Evolutionary conservation across 2,113 vertebrate genomes (phyloP).

Genomic region (Halcyon malimbica): DNA sequence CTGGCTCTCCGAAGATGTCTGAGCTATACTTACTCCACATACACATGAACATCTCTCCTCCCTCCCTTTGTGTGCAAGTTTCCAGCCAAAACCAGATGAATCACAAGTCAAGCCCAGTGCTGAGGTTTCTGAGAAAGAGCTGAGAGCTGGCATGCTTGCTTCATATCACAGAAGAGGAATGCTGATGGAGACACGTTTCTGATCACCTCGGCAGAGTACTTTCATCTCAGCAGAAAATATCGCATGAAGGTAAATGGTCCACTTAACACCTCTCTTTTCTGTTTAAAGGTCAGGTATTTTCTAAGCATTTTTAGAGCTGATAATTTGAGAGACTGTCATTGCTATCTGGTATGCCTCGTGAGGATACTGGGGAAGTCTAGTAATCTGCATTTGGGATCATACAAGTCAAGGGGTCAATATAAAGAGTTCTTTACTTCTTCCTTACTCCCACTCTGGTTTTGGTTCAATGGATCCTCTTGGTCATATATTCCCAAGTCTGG

Average conservation of each 20-base stretch:
- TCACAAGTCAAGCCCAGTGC: background rate
- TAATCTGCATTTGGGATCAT: background rate
- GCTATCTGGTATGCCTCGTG: background rate
- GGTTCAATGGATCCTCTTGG: background rate
- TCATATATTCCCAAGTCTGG: background rate
- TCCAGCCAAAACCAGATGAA: background rate
- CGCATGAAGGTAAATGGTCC: background rate
- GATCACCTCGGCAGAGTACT: background rate
- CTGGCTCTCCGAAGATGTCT: background rate
- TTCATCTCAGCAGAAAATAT: background rate
- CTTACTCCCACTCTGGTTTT: background rate
- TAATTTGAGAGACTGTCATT: background rate
- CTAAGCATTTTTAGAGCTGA: background rate
- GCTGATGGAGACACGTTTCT: background rate
- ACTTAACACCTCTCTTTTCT: background rate
- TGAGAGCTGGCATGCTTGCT: background rate
- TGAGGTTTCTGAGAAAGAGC: background rate
- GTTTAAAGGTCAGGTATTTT: background rate
- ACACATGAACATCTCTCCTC: background rate
- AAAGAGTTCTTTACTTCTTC: background rate
- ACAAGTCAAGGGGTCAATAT: background rate
- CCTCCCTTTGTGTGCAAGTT: background rate
- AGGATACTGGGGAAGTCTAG: background rate
- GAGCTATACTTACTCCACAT: background rate
- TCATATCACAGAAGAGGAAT: background rate